phyloP scores from a whole-genome alignment of 2,113 vertebrate genomes.

The Menura novaehollandiae region DNA sequence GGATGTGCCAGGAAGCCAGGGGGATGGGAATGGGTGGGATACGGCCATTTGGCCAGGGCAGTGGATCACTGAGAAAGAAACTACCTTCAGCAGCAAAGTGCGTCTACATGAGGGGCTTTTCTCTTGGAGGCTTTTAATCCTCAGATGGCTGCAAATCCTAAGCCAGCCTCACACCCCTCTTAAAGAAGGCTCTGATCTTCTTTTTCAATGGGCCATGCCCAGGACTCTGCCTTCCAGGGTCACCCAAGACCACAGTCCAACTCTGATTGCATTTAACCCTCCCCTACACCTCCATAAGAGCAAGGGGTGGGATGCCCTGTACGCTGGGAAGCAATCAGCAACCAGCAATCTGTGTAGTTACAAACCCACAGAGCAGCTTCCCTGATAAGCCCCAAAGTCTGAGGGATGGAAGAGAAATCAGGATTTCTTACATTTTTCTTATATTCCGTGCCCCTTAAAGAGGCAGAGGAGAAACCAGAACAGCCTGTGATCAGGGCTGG shows the following conservation, averaged over 20 bases:
- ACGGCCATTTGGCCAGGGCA: fast-evolving
- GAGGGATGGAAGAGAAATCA: neutral
- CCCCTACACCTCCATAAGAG: fast-evolving
- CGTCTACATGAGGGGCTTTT: neutral
- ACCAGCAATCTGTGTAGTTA: neutral
- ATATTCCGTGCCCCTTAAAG: neutral
- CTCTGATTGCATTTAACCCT: neutral
- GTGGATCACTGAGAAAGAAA: neutral
- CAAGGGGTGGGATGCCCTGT: fast-evolving
- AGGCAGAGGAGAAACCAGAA: slow-evolving; percentile 9
- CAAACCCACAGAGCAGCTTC: neutral
- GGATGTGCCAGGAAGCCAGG: neutral
- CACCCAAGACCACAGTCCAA: fast-evolving
- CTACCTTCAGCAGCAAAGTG: neutral
- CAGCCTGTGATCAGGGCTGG: neutral
- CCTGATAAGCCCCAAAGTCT: neutral
- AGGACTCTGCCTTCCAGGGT: neutral
- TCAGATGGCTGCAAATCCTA: neutral
- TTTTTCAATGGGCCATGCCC: neutral
- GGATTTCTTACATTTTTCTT: neutral
- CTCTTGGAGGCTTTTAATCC: neutral
- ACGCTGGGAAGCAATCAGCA: neutral
- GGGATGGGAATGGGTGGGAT: neutral
- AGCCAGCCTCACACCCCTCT: neutral
- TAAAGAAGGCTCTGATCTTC: neutral